Evolutionary conservation across 2,797 vertebrate genomes (phyloP).

Genomic region (Danio aesculapii): DNA sequence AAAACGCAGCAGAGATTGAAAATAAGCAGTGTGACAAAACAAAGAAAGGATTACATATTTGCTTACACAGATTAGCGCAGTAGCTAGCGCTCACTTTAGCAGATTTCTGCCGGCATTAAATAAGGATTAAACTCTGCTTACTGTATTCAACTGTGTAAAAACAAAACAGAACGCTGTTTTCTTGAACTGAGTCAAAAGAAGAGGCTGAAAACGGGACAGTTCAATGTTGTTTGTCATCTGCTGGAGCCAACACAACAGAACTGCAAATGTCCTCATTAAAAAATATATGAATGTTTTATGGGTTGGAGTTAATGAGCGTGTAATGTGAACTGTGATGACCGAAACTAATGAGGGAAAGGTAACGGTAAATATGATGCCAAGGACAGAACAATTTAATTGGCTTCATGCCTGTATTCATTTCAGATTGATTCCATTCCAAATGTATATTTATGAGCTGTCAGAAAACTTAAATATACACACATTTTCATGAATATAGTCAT

Average conservation of each 20-base stretch:
- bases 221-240: not conserved
- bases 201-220: not conserved
- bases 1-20: constrained; percentile 27
- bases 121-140: constrained; percentile 47
- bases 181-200: constrained; percentile 6
- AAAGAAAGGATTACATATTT: constrained; percentile 41
- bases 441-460: not conserved
- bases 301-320: constrained; percentile 35
- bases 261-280: constrained; percentile 45
- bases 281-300: constrained; percentile 36
- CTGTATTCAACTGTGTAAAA: constrained; percentile 13
- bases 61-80: constrained; percentile 15
- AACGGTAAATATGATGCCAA: constrained; percentile 27
- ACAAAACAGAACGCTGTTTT: not conserved
- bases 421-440: not conserved
- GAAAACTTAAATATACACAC: not conserved
- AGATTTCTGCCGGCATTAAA: constrained; percentile 41
- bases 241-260: constrained; percentile 10
- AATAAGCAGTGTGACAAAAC: constrained; percentile 13
- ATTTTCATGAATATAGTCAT: not conserved
- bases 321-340: constrained; percentile 32
- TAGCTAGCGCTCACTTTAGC: constrained; percentile 19
- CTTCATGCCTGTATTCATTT: constrained; percentile 5
- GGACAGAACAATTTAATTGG: constrained; percentile 19
- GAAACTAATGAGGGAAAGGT: constrained; percentile 40